A percentile compares a stretch with the other conserved stretches of the same genome.
Conservation (phyloP, 2,797 vertebrate genomes). For the Salmo trutta region DNA sequence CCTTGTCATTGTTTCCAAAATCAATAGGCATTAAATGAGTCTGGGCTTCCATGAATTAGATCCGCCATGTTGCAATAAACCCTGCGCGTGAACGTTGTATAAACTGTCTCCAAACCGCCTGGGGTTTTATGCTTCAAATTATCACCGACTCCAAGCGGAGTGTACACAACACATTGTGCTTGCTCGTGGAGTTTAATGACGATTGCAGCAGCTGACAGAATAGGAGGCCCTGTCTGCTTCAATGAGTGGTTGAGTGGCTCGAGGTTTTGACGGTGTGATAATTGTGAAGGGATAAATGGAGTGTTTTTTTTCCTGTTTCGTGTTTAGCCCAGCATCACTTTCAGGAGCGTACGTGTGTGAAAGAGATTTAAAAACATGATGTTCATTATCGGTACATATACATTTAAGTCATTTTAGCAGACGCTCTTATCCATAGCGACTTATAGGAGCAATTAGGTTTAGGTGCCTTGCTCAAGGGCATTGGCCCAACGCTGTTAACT, state of each 20-base stretch:
- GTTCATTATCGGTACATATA: not conserved
- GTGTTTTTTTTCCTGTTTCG: not conserved
- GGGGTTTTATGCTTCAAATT: conserved; percentile 32
- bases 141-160: conserved; percentile 22
- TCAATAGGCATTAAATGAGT: conserved; percentile 56
- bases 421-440: too few relatives aligned
- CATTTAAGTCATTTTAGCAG: not conserved
- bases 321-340: not conserved
- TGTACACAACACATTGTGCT: conserved; percentile 20
- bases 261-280: conserved; percentile 26
- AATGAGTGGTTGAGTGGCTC: conserved; percentile 36
- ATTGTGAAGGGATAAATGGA: conserved; percentile 18
- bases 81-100: conserved; percentile 1
- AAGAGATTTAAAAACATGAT: not conserved
- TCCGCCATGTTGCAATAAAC: conserved; percentile 42
- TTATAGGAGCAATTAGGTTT: too few relatives aligned
- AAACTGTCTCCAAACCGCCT: conserved; percentile 25
- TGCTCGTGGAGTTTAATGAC: conserved; percentile 49
- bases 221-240: conserved; percentile 30
- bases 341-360: not conserved
- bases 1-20: conserved; percentile 49
- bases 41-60: conserved; percentile 35
- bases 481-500: too few relatives aligned
- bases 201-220: conserved; percentile 12
- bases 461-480: too few relatives aligned